Evolutionary conservation across 2,113 vertebrate genomes (phyloP).

Genomic region (Sphyrna mokarran): DNA sequence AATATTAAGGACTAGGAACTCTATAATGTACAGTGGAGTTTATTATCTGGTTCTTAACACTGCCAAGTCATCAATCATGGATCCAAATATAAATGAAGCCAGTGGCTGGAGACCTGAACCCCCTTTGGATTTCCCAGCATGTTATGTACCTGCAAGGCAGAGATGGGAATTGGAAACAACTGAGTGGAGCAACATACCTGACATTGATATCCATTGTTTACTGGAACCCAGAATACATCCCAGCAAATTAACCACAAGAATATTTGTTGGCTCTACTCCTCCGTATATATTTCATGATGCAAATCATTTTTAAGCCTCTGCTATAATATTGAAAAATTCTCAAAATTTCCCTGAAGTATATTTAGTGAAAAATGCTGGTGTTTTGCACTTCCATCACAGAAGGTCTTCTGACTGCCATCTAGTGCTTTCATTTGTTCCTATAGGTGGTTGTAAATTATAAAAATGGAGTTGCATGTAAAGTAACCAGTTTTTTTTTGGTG

Average conservation of each 20-base stretch:
- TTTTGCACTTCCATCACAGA: not conserved
- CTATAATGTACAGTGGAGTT: too few relatives aligned
- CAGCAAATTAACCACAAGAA: not conserved
- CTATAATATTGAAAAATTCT: conserved; percentile 8
- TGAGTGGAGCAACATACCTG: not conserved
- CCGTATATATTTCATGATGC: not conserved
- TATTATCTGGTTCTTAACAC: too few relatives aligned
- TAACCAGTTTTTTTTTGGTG: not conserved
- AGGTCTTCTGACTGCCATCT: not conserved
- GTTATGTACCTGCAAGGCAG: not conserved
- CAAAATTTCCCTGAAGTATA: not conserved
- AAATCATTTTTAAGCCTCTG: conserved; percentile 3
- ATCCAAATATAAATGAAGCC: not conserved
- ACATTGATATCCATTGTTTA: not conserved
- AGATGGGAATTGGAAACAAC: not conserved
- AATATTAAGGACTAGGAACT: too few relatives aligned
- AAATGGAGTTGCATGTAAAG: not conserved
- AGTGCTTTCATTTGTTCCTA: not conserved
- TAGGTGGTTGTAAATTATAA: not conserved
- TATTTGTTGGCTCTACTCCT: not conserved
- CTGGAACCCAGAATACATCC: not conserved
- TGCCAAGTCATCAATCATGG: not conserved
- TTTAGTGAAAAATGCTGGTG: not conserved
- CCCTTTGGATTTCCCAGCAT: not conserved
- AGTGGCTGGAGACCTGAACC: not conserved